phyloP scores from a whole-genome alignment of 2,113 vertebrate species.

The rabbit (Oryctolagus cuniculus) region DNA sequence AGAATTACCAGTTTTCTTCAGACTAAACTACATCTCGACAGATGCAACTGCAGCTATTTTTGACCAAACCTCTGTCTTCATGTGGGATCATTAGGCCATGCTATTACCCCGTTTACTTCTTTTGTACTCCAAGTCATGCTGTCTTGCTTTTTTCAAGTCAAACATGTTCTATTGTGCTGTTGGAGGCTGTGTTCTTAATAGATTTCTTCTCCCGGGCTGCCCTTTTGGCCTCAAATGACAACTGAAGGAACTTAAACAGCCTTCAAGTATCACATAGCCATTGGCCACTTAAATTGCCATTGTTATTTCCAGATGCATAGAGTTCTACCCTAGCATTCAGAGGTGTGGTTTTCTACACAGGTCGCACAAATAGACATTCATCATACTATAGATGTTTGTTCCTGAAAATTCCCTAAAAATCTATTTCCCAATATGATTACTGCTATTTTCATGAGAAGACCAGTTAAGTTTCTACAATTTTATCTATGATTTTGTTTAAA shows the following conservation, averaged over 20 bases:
- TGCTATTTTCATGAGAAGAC: not conserved
- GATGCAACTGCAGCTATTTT: not conserved
- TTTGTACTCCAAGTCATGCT: not conserved
- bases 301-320: too few relatives aligned
- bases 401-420: not conserved
- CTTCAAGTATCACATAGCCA: not conserved
- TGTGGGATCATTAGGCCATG: not conserved
- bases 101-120: not conserved
- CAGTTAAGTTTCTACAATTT: not conserved
- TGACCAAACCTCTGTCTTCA: not conserved
- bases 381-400: not conserved
- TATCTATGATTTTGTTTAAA: not conserved
- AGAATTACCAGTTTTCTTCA: not conserved
- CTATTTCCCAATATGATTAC: not conserved
- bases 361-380: accelerated
- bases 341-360: not conserved
- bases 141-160: slow-evolving; percentile 12
- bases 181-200: slow-evolving; percentile 1
- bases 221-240: not conserved
- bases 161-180: not conserved
- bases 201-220: not conserved
- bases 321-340: not conserved
- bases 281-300: not conserved
- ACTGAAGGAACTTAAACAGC: not conserved
- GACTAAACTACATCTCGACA: not conserved